phyloP scores from a whole-genome alignment of 2,797 vertebrate species.

The Helarctos malayanus region DNA sequence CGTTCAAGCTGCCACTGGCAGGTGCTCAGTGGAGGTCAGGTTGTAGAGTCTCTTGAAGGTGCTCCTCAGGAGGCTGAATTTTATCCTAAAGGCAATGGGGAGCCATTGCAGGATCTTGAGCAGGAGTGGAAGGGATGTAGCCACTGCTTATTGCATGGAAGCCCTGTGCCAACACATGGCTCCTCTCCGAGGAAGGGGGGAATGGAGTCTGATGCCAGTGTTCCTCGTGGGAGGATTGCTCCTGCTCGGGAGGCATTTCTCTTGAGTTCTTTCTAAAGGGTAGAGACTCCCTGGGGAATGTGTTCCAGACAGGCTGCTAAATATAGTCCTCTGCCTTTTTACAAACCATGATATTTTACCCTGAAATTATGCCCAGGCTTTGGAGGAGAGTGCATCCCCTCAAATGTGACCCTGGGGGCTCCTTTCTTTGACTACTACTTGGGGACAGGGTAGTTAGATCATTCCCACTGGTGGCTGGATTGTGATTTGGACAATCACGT shows the following conservation, averaged over 20 bases:
- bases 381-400: not conserved
- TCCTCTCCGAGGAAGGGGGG: not conserved
- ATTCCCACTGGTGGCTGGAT: not conserved
- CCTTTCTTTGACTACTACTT: not conserved
- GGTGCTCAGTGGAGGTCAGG: not conserved
- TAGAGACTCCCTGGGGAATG: slow-evolving; percentile 73
- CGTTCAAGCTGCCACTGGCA: not conserved
- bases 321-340: slow-evolving; percentile 82
- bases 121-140: not conserved
- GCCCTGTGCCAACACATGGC: not conserved
- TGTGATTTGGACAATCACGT: fast-evolving
- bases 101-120: not conserved
- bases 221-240: not conserved
- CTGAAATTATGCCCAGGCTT: not conserved
- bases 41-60: not conserved
- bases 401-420: not conserved
- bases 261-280: slow-evolving; percentile 75
- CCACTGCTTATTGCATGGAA: not conserved
- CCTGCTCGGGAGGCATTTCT: slow-evolving; percentile 54
- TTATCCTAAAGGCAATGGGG: not conserved
- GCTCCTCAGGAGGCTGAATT: not conserved
- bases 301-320: slow-evolving; percentile 77
- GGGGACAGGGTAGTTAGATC: not conserved
- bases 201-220: not conserved
- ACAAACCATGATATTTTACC: slow-evolving; percentile 69